phyloP scores from a whole-genome alignment of 2,888 invertebrate species.

The Aleiodes testaceus region DNA sequence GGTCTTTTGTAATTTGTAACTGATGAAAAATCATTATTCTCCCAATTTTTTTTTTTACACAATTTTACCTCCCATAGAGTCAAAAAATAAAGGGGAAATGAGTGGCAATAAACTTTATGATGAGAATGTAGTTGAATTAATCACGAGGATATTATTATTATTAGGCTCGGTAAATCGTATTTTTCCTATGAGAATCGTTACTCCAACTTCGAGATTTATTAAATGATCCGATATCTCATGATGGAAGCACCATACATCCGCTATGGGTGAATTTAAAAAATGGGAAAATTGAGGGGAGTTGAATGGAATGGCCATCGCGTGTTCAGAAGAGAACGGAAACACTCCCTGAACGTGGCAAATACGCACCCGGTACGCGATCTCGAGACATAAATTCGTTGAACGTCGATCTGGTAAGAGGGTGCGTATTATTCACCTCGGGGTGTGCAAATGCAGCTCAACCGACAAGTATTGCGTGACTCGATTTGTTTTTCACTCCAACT shows the following conservation, averaged over 20 bases:
- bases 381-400: slow-evolving; percentile 31
- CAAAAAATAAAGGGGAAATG: neutral
- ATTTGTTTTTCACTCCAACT: no score
- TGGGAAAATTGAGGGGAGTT: neutral
- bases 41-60: no score
- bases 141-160: slow-evolving; percentile 4
- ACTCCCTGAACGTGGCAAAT: slow-evolving; percentile 10
- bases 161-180: neutral
- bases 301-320: slow-evolving; percentile 19
- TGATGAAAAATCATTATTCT: no score
- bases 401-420: slow-evolving; percentile 21
- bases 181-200: slow-evolving; percentile 12
- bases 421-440: slow-evolving; percentile 10
- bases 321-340: slow-evolving; percentile 22
- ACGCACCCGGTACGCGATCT: slow-evolving; percentile 24
- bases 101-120: slow-evolving; percentile 13
- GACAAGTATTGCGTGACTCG: no score
- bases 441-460: no score
- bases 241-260: slow-evolving; percentile 3
- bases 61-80: no score
- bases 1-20: no score
- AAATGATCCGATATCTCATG: slow-evolving; percentile 25
- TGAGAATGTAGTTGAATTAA: slow-evolving; percentile 21
- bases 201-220: slow-evolving; percentile 13
- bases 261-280: no score